phyloP scores from a whole-genome alignment of 2,797 vertebrate genomes.

The Miichthys miiuy region DNA sequence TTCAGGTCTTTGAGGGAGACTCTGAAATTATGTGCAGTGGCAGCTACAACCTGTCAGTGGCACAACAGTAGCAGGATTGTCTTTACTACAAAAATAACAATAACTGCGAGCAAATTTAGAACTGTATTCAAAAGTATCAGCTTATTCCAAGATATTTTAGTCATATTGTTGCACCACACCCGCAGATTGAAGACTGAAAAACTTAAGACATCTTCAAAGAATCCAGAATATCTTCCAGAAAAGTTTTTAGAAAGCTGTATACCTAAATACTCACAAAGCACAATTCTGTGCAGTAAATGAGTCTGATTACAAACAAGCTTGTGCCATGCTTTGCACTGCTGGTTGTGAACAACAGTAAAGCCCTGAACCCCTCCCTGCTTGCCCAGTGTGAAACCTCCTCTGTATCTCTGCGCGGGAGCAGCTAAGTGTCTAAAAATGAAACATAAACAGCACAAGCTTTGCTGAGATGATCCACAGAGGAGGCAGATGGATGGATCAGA shows the following conservation, averaged over 20 bases:
- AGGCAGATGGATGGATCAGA: slow-evolving; percentile 73
- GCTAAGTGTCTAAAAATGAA: slow-evolving; percentile 54
- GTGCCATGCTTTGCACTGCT: slow-evolving; percentile 4
- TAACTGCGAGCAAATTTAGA: not conserved
- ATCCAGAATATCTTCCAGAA: not conserved
- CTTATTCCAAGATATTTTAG: not conserved
- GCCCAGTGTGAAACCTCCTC: slow-evolving; percentile 39
- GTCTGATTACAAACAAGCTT: not conserved
- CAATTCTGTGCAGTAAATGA: not conserved
- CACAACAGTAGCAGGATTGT: not conserved
- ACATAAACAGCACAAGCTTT: slow-evolving; percentile 53
- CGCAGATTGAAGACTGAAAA: not conserved
- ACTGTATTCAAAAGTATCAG: not conserved
- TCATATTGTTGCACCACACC: not conserved
- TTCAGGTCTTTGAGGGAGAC: slow-evolving; percentile 7
- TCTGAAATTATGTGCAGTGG: not conserved
- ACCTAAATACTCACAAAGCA: not conserved
- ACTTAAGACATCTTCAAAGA: not conserved
- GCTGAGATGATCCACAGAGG: slow-evolving; percentile 63
- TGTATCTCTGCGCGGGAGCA: slow-evolving; percentile 44
- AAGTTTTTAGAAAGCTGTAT: slow-evolving; percentile 1
- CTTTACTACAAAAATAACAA: slow-evolving; percentile 18
- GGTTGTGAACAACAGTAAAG: slow-evolving; percentile 13
- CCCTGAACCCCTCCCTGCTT: slow-evolving; percentile 29
- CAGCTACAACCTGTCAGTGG: not conserved